Base-by-base conservation (phyloP, 2,113 vertebrate species). In the Gallinago jamesoni region DNA sequence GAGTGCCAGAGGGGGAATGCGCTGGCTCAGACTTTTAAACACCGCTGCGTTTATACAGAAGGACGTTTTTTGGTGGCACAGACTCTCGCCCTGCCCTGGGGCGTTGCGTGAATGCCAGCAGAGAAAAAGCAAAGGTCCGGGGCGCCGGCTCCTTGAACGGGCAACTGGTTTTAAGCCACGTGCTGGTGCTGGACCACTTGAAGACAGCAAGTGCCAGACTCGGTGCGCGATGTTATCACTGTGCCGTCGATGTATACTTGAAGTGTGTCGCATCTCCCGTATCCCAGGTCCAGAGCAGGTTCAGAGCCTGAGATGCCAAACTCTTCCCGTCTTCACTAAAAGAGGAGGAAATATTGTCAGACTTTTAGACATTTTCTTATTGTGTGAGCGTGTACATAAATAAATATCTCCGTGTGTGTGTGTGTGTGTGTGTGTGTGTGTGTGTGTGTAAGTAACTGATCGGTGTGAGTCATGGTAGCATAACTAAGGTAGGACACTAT, bases 341-440 rank as follows among this genome's bases (percentile, higher is more conserved):
- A 95, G 95, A 97, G 96, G 96, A 98, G 95, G 95, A 98, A 97
- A 86, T 97, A 93, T 80, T 98, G 97, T 98, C 97, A 97, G 94
- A 91, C 81, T 89, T 39, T 39, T 93, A 95, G 96, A 96, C 89
- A 89, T 97, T 96, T 96, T 98, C 87, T 96, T 97, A 95, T 35
- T 64, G 93, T 96, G 93, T 98, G 97, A 95, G 87, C 37, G 91
- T 98, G 96, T 97, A 93, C 97, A 89, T 97, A 97, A 96, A 90
- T 97, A 97, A 95, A 84, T 96, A 94, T 93, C 76, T 93, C 76
- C 84, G 3, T 33, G 9, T 96, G 66, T 84, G 85, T 93, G 69
- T 87, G 87, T 87, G 66, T 57, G 30, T 35, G 84, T 91, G 96
- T n/a, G 95, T 72, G 81, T 70, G 73, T 8, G 87, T 56, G 73